phyloP scores from a whole-genome alignment of 2,888 invertebrate species.

The Beris chalybata region DNA sequence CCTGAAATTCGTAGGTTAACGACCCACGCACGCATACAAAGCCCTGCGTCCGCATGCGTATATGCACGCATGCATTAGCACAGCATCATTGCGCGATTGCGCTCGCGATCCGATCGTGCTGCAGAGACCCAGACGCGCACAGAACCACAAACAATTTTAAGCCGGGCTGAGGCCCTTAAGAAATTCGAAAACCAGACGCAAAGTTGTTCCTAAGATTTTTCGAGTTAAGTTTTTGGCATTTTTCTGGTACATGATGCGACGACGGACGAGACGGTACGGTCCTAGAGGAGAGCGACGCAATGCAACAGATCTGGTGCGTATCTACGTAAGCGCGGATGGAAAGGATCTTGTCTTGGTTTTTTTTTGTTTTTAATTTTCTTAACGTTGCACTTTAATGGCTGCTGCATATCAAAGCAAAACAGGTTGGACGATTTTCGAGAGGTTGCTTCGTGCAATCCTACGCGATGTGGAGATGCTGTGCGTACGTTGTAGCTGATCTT shows the following conservation, averaged over 20 bases:
- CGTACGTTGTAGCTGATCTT: not conserved
- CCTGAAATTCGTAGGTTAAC: constrained; percentile 46
- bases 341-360: not conserved
- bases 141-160: not conserved
- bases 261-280: not conserved
- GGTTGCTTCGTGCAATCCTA: constrained; percentile 1
- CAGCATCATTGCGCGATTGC: not conserved
- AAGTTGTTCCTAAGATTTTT: constrained; percentile 37
- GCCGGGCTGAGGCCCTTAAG: too few species aligned
- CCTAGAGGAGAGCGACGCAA: too few species aligned
- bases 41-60: not conserved
- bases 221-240: constrained; percentile 38
- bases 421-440: not conserved
- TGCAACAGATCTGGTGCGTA: not conserved
- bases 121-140: not conserved
- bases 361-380: not conserved
- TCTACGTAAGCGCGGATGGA: not conserved
- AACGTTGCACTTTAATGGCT: not conserved
- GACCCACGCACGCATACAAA: constrained; percentile 44
- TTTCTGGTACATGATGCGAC: not conserved
- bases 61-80: not conserved
- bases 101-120: too few species aligned
- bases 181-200: not conserved
- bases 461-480: constrained; percentile 2
- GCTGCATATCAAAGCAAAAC: not conserved